phyloP scores from a whole-genome alignment of 2,113 vertebrate genomes.

The Amphilophus citrinellus region DNA sequence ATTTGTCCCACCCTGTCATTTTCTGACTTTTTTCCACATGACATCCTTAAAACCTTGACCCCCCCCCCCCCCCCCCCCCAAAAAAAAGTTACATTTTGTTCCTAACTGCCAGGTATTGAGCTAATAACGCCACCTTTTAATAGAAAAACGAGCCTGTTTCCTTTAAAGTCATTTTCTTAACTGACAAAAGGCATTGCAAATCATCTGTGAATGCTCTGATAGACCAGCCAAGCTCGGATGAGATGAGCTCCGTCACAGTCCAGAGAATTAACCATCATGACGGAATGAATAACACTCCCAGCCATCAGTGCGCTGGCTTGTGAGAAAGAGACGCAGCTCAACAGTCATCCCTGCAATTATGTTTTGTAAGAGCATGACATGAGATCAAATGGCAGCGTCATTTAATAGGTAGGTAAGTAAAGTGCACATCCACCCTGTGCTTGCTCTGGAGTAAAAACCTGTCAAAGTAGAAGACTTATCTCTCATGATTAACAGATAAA shows the following conservation, averaged over 20 bases:
- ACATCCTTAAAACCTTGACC: background rate
- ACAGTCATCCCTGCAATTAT: slow-evolving; percentile 48
- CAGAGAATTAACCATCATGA: slow-evolving; percentile 18
- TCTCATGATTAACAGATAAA: background rate
- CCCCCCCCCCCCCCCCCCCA: background rate
- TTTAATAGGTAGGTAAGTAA: slow-evolving; percentile 3
- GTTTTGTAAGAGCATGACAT: slow-evolving; percentile 49
- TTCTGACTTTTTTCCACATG: background rate
- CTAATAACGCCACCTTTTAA: slow-evolving; percentile 1
- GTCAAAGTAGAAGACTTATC: background rate
- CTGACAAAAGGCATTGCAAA: slow-evolving; percentile 14
- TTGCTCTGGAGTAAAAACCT: background rate
- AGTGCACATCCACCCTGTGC: background rate
- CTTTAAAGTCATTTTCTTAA: slow-evolving; percentile 6
- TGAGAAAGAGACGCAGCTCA: slow-evolving; percentile 24
- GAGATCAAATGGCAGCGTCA: slow-evolving; percentile 36
- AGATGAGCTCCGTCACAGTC: slow-evolving; percentile 24
- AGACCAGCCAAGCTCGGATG: slow-evolving; percentile 17
- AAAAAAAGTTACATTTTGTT: background rate
- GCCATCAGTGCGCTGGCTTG: slow-evolving; percentile 29
- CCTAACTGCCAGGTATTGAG: background rate
- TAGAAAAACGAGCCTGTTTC: background rate
- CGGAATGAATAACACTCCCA: slow-evolving; percentile 31
- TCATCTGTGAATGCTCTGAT: slow-evolving; percentile 17
- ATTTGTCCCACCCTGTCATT: background rate